A percentile compares a stretch with the other conserved stretches of the same genome.
phyloP scores from a whole-genome alignment of 2,888 invertebrate species.

The Ctena decussata region DNA sequence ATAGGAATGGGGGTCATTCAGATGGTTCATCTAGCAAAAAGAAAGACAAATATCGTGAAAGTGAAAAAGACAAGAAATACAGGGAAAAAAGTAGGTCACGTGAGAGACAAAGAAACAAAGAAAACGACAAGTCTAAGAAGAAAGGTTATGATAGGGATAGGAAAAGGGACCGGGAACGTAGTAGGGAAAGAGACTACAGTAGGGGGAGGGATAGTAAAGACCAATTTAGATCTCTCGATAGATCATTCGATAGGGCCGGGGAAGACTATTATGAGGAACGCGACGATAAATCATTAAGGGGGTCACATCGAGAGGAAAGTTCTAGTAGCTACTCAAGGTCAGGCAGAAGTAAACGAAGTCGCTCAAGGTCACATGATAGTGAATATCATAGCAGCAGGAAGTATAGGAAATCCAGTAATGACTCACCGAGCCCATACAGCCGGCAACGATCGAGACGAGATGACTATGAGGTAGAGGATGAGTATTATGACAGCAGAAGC shows the following conservation, averaged over 20 bases:
- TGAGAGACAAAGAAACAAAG: conserved; percentile 36
- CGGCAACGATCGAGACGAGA: conserved; percentile 23
- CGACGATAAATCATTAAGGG: conserved; percentile 47
- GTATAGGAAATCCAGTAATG: conserved; percentile 57
- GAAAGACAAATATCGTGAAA: conserved; percentile 43
- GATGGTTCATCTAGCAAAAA: conserved; percentile 43
- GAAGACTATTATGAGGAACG: conserved; percentile 61
- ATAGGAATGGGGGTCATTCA: conserved; percentile 45
- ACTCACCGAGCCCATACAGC: conserved; percentile 25
- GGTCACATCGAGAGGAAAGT: conserved; percentile 36
- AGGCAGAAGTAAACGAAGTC: conserved; percentile 70
- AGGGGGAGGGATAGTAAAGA: conserved; percentile 38
- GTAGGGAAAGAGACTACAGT: conserved; percentile 45
- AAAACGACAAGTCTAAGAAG: conserved; percentile 20
- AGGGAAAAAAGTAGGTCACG: conserved; percentile 39
- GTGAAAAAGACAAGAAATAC: conserved; percentile 54
- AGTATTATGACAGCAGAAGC: conserved; percentile 76
- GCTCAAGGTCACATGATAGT: conserved; percentile 73
- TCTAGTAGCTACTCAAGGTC: conserved; percentile 56
- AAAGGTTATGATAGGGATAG: conserved; percentile 16
- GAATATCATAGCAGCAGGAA: conserved; percentile 63
- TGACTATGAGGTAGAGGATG: conserved; percentile 70
- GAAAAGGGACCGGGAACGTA: conserved; percentile 38
- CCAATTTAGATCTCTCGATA: conserved; percentile 52
- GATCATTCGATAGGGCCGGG: conserved; percentile 53